Base-by-base conservation (phyloP, 2,888 invertebrate genomes). In the Liodrosophila aerea region DNA sequence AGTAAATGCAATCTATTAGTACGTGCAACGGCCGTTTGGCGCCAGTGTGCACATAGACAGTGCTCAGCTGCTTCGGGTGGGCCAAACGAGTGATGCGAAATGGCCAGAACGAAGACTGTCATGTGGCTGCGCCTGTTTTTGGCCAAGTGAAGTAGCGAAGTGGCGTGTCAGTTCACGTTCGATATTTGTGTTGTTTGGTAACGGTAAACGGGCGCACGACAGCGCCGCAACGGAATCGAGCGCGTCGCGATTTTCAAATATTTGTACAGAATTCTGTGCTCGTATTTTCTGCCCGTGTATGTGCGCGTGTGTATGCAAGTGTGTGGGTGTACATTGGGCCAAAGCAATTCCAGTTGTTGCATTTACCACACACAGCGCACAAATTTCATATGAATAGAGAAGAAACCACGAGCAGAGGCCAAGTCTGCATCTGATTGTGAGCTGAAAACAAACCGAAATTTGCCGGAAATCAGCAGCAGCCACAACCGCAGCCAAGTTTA, bases 131-230 rank as follows among this genome's bases (percentile, higher is more conserved):
- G 76, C 76, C 73, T 56, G 65, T 64, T 66, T 71, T 53, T 59
- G 59, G 75, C 58, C 63, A 65, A 49, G 50, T 70, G 73, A 74
- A 66, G 45, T 67, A 36, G 68, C 77, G 72, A 75, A 69, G 77
- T 80, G 66, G 68, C 69, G 86, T 84, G 84, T 89, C 89, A 89
- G 89, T 89, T 88, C 87, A 87, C 86, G 88, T 89, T 88, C 89
- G 89, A 89, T 88, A 89, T 89, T 89, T 89, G 89, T 87, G 87
- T 87, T 88, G 89, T 87, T 87, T 89, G 87, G 89, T 89, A 87
- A 80, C 87, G 86, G 83, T 69, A 64, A 80, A 78, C 80, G 82
- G 76, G 59, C 77, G 71, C 60, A 63, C 49, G 53, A 43, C 27
- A 60, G 41, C 63, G 49, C 54, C 41, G 41, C 15, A 64, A 57